Evolutionary conservation across 2,797 vertebrate species (phyloP).

Genomic region (Trematomus bernacchii): DNA sequence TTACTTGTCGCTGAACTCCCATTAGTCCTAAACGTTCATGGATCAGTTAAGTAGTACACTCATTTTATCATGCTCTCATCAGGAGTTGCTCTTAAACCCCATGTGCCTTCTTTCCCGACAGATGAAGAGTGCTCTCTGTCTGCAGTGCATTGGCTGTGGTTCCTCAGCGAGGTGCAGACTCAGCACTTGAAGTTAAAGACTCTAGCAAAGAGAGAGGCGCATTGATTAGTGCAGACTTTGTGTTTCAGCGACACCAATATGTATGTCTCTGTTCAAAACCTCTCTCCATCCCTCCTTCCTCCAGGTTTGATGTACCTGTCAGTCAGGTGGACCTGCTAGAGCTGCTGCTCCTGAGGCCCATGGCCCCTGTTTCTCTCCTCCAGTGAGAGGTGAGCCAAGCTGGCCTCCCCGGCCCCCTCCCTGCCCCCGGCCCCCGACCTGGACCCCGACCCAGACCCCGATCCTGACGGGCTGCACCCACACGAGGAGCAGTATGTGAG

Average conservation of each 20-base stretch:
- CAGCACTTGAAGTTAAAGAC: constrained; percentile 53
- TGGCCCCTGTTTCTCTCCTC: constrained; percentile 86
- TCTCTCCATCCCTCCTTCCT: not conserved
- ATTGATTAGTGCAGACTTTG: constrained; percentile 25
- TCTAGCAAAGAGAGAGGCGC: constrained; percentile 23
- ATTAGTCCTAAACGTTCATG: not conserved
- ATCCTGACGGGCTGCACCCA: constrained; percentile 75
- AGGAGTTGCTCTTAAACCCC: constrained; percentile 11
- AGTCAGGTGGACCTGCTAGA: constrained; percentile 34
- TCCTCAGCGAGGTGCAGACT: constrained; percentile 52
- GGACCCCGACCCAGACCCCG: constrained; percentile 81
- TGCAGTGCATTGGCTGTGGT: constrained; percentile 39
- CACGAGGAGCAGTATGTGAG: constrained; percentile 95
- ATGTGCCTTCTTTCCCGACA: not conserved
- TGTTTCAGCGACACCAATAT: not conserved
- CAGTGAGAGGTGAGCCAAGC: constrained; percentile 95
- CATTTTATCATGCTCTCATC: constrained; percentile 9
- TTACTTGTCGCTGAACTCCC: not conserved
- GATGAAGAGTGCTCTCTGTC: constrained; percentile 48
- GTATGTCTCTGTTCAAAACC: not conserved
- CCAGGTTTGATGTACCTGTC: constrained; percentile 31
- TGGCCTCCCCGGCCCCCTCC: constrained; percentile 93
- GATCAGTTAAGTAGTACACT: constrained; percentile 13
- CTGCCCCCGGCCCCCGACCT: constrained; percentile 83
- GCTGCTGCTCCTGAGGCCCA: constrained; percentile 76